Conservation (phyloP, 2,113 vertebrate species). For the Myotis davidii region DNA sequence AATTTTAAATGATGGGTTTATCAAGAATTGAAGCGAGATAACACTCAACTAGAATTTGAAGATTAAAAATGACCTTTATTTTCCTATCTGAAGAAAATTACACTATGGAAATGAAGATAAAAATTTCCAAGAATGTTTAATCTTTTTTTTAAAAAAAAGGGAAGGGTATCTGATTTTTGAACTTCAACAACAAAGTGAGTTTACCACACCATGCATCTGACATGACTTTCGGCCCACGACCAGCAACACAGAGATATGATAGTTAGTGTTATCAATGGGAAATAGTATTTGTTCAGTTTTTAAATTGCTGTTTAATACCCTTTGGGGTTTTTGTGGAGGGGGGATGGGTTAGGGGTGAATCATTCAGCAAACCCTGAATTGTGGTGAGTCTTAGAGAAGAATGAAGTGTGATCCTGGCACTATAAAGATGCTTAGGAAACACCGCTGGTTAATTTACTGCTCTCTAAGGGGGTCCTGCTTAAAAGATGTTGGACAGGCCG, state of each 20-base stretch:
- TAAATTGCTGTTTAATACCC: background rate
- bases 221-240: background rate
- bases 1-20: slow-evolving; percentile 35
- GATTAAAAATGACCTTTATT: slow-evolving; percentile 58
- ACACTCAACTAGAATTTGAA: slow-evolving; percentile 42
- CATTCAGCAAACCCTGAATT: background rate
- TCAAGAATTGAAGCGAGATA: slow-evolving; percentile 47
- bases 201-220: background rate
- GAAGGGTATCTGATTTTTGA: background rate
- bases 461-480: background rate
- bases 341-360: background rate
- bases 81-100: slow-evolving; percentile 2
- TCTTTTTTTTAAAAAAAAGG: background rate
- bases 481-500: background rate
- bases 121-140: background rate
- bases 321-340: background rate
- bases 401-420: background rate
- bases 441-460: background rate
- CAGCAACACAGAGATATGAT: background rate
- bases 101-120: background rate
- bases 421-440: background rate
- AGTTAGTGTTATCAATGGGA: background rate
- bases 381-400: background rate
- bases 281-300: background rate
- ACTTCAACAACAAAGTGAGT: background rate